These are phyloP conservation scores for Petrosia ficiformis DNA, from an alignment of 37 sponge, comb jelly and placozoan species.

Conservation along the genomic window DNA sequence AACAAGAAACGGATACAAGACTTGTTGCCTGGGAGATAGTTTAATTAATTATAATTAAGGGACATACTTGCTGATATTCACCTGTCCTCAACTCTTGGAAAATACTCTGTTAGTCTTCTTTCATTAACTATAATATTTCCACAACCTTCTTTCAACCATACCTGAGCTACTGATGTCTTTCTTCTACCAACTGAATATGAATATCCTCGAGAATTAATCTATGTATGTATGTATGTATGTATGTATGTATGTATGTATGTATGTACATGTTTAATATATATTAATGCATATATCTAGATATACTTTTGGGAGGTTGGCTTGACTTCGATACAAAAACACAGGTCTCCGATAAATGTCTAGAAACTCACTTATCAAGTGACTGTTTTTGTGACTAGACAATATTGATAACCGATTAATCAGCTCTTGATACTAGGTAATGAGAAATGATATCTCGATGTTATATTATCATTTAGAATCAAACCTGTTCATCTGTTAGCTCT, in stretches of 20 bases:
- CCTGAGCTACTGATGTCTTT: conserved; percentile 55
- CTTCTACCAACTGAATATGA: conserved; percentile 34
- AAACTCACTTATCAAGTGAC: conserved; percentile 4
- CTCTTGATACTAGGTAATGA: conserved; percentile 25
- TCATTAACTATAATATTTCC: conserved; percentile 56
- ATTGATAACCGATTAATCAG: conserved; percentile 26
- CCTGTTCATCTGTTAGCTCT: conserved; percentile 48
- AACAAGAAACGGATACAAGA: conserved; percentile 62
- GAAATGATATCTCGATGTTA: neutral
- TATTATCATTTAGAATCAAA: neutral
- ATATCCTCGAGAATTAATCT: neutral
- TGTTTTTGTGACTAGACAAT: conserved; percentile 6
- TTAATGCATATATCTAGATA: no score
- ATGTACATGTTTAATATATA: no score
- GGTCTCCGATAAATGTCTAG: conserved; percentile 36
- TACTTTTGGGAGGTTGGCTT: no score
- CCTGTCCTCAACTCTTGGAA: no score
- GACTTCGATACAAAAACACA: neutral
- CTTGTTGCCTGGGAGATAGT: conserved; percentile 73
- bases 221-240: neutral
- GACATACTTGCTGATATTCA: no score
- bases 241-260: neutral
- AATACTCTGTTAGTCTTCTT: conserved; percentile 36
- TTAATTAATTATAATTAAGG: no score
- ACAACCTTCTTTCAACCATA: conserved; percentile 39